A percentile compares a stretch with the other conserved stretches of the same genome.
Conservation (phyloP, 2,113 vertebrate genomes). For the Ictalurus furcatus region DNA sequence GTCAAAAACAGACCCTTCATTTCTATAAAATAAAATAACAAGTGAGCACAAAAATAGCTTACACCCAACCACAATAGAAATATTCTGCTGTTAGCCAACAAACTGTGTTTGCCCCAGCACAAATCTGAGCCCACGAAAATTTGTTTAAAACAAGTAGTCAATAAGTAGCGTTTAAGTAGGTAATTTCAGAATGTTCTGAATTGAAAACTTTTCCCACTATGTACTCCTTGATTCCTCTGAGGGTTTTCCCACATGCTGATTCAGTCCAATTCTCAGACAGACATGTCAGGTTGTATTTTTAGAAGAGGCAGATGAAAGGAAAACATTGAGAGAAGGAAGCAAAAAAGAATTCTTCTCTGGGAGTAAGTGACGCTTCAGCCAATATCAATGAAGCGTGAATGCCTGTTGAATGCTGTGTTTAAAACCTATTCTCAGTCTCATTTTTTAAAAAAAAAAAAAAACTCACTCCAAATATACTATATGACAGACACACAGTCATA, state of each 20-base stretch:
- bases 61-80: background rate
- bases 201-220: background rate
- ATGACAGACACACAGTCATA: too few relatives aligned
- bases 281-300: constrained; percentile 53
- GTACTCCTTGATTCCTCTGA: background rate
- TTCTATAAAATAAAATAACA: background rate
- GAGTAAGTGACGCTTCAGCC: constrained; percentile 24
- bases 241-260: constrained; percentile 2
- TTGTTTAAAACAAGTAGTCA: background rate
- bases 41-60: background rate
- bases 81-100: background rate
- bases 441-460: too few relatives aligned
- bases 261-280: constrained; percentile 2
- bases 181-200: background rate
- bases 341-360: constrained; percentile 23
- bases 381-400: constrained; percentile 38
- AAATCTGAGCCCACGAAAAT: background rate
- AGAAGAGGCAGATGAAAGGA: constrained; percentile 39
- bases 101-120: background rate
- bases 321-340: constrained; percentile 42
- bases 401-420: constrained; percentile 33
- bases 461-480: background rate
- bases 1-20: background rate
- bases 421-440: constrained; percentile 14
- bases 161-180: background rate